These are phyloP conservation scores for Tyto alba DNA, from an alignment of 2,113 vertebrate genomes.

Conservation along the genomic window DNA sequence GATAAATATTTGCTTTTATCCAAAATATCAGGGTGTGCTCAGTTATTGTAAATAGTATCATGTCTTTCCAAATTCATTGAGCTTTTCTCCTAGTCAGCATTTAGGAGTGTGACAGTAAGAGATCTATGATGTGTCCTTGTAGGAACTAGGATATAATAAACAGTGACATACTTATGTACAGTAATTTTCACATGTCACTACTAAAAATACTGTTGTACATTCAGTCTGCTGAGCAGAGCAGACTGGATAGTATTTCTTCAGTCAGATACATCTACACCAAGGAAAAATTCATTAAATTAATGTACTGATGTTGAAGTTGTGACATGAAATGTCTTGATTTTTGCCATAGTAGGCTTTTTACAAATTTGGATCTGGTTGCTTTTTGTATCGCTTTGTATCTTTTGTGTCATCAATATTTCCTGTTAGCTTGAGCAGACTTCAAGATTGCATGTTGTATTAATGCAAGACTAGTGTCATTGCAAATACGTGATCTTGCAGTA, in stretches of 20 bases:
- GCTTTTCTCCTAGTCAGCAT: neutral
- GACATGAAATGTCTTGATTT: neutral
- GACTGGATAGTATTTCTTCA: neutral
- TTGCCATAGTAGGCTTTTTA: neutral
- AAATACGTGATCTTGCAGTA: neutral
- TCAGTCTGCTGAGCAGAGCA: neutral
- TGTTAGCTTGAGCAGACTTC: neutral
- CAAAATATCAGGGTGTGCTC: neutral
- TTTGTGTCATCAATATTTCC: neutral
- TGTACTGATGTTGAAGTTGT: neutral
- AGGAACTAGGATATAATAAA: neutral
- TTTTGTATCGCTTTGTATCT: neutral
- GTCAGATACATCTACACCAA: neutral
- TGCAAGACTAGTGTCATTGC: neutral
- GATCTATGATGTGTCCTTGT: neutral
- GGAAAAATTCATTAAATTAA: neutral
- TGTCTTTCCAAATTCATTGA: neutral
- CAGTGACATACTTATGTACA: neutral
- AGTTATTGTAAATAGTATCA: neutral
- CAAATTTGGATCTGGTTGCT: neutral
- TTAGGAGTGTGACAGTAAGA: neutral
- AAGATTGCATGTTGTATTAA: neutral
- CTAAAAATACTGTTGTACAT: neutral
- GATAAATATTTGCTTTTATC: neutral
- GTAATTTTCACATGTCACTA: neutral